Conservation (phyloP, 1,140 invertebrate species). For the Megalonaias nervosa region DNA sequence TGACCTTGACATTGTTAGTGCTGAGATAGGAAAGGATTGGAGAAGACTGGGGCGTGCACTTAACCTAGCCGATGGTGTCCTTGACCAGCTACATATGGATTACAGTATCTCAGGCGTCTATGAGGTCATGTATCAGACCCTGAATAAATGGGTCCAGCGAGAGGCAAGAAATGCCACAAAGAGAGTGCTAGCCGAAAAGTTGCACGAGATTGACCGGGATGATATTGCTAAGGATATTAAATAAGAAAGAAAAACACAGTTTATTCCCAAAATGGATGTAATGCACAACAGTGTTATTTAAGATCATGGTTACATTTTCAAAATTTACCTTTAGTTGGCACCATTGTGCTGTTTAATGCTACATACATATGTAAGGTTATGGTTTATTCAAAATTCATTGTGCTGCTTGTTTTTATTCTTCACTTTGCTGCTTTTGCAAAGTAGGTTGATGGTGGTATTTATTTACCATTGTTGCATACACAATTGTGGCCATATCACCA, state of each 20-base stretch:
- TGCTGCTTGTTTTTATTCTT: too few relatives aligned
- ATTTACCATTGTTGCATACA: too few relatives aligned
- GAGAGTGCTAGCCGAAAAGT: slow-evolving; percentile 3
- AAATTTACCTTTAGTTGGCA: too few relatives aligned
- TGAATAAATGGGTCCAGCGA: slow-evolving; percentile 17
- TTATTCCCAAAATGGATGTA: not conserved
- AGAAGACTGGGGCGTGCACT: slow-evolving; percentile 21
- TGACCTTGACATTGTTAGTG: slow-evolving; percentile 21
- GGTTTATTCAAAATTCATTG: too few relatives aligned
- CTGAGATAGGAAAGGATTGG: slow-evolving; percentile 25
- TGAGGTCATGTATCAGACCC: slow-evolving; percentile 33
- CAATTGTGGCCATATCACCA: too few relatives aligned
- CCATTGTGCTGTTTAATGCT: too few relatives aligned
- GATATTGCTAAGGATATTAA: slow-evolving; percentile 18
- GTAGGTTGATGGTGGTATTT: too few relatives aligned
- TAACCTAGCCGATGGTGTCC: slow-evolving; percentile 18
- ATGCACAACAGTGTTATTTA: too few relatives aligned
- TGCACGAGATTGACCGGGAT: slow-evolving; percentile 26
- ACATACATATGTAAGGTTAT: too few relatives aligned
- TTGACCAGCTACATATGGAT: slow-evolving; percentile 29
- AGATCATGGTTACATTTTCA: too few relatives aligned
- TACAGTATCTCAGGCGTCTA: slow-evolving; percentile 16
- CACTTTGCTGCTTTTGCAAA: too few relatives aligned
- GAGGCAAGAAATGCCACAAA: slow-evolving; percentile 18
- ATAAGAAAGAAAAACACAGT: slow-evolving; percentile 6